A percentile compares a stretch with the other conserved stretches of the same genome.
Conservation (phyloP, 2,797 vertebrate genomes). For the Artibeus lituratus region DNA sequence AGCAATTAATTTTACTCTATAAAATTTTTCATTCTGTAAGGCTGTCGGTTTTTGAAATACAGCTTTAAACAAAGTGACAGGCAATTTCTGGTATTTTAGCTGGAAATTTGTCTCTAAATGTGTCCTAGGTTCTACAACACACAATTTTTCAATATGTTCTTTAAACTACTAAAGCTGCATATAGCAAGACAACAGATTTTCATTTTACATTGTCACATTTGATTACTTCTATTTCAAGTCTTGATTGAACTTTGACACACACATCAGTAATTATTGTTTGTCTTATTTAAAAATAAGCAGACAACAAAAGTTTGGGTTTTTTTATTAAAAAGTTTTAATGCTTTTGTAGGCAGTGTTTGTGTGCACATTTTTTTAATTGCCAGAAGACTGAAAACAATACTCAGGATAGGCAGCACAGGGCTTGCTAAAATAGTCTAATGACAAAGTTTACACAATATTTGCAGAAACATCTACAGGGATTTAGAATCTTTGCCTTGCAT, state of each 20-base stretch:
- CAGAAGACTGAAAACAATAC: background rate
- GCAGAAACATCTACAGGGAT: background rate
- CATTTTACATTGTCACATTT: slow-evolving; percentile 63
- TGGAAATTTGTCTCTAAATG: slow-evolving; percentile 41
- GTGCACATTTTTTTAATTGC: background rate
- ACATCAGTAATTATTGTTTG: slow-evolving; percentile 47
- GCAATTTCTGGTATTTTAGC: slow-evolving; percentile 46
- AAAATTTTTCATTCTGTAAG: background rate
- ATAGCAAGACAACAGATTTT: slow-evolving; percentile 70
- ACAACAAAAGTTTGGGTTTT: background rate
- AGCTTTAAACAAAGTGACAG: slow-evolving; percentile 51
- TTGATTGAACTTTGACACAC: slow-evolving; percentile 33
- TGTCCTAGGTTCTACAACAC: slow-evolving; percentile 32
- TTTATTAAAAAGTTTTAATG: background rate
- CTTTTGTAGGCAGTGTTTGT: background rate
- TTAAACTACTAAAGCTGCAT: slow-evolving; percentile 49
- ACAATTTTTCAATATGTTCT: slow-evolving; percentile 61
- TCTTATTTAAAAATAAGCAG: slow-evolving; percentile 49
- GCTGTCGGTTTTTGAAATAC: background rate
- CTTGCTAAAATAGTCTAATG: background rate
- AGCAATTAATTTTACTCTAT: background rate
- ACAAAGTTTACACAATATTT: background rate
- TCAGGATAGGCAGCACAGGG: accelerated
- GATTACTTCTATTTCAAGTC: slow-evolving; percentile 60
- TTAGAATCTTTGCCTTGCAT: background rate